A percentile compares a stretch with the other conserved stretches of the same genome.
Evolutionary conservation across 2,797 vertebrate genomes (phyloP).

Genomic region (Sebastes aleutianus): DNA sequence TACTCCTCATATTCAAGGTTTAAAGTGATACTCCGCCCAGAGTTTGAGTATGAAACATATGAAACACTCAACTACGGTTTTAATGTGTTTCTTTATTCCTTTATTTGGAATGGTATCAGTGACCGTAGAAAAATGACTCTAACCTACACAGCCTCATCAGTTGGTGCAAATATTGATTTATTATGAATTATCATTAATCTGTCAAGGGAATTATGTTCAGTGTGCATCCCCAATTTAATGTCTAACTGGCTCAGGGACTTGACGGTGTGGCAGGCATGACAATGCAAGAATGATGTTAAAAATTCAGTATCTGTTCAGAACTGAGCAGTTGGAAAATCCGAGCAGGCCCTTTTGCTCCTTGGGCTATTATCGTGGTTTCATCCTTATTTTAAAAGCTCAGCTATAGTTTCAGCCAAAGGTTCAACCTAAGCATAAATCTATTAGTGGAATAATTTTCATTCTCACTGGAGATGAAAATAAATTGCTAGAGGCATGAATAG

Average conservation of each 20-base stretch:
- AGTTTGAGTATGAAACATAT: neutral
- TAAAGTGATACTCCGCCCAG: neutral
- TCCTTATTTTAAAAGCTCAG: slow-evolving; percentile 46
- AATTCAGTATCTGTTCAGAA: slow-evolving; percentile 2
- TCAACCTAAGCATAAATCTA: slow-evolving; percentile 50
- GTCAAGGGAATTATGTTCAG: neutral
- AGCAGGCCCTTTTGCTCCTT: neutral
- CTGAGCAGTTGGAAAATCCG: slow-evolving; percentile 7
- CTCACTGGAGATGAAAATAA: slow-evolving; percentile 59
- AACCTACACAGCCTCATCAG: neutral
- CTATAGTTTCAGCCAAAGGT: slow-evolving; percentile 38
- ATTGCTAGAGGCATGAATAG: slow-evolving; percentile 39
- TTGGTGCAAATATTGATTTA: neutral
- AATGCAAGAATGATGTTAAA: neutral
- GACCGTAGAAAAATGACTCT: neutral
- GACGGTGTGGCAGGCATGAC: neutral
- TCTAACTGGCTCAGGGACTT: neutral
- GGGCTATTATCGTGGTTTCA: slow-evolving; percentile 21
- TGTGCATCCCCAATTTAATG: neutral
- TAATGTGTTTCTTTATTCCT: neutral
- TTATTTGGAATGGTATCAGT: neutral
- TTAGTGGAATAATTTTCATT: slow-evolving; percentile 52
- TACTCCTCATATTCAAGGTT: neutral
- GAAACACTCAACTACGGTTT: neutral
- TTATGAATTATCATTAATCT: neutral